phyloP scores from a whole-genome alignment of 2,113 vertebrate genomes.

The Ovis canadensis region DNA sequence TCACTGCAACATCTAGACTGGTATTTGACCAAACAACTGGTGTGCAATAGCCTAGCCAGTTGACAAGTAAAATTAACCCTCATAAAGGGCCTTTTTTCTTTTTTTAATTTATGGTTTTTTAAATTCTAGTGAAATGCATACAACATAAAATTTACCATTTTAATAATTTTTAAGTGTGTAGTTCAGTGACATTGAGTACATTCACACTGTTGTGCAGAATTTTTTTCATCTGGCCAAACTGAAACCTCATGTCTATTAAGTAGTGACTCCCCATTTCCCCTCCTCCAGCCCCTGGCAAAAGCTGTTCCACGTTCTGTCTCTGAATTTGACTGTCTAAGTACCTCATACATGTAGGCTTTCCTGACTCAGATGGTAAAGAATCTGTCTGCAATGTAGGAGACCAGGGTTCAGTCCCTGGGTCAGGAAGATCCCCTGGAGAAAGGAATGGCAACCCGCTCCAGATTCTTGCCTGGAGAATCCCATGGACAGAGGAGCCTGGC shows the following conservation, averaged over 20 bases:
- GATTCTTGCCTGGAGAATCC: not conserved
- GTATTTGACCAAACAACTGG: not conserved
- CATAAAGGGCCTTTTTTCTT: not conserved
- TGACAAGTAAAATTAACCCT: not conserved
- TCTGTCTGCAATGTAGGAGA: not conserved
- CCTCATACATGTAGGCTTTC: not conserved
- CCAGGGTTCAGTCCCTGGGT: not conserved
- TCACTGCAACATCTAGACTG: not conserved
- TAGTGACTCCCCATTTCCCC: not conserved
- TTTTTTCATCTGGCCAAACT: not conserved
- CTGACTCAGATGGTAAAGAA: not conserved
- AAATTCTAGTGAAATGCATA: not conserved
- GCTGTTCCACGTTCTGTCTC: not conserved
- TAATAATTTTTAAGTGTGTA: not conserved
- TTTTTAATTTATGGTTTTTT: not conserved
- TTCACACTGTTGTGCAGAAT: not conserved
- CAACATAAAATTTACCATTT: not conserved
- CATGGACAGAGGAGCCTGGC: not conserved
- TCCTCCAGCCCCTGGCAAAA: not conserved
- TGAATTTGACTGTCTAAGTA: not conserved
- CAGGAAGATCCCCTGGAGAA: not conserved
- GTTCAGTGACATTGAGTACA: not conserved
- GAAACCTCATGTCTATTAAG: not conserved
- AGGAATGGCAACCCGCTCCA: not conserved
- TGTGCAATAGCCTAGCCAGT: not conserved